These are phyloP conservation scores for Tonatia bakeri DNA, from an alignment of 2,113 vertebrate genomes.

Conservation along the genomic window DNA sequence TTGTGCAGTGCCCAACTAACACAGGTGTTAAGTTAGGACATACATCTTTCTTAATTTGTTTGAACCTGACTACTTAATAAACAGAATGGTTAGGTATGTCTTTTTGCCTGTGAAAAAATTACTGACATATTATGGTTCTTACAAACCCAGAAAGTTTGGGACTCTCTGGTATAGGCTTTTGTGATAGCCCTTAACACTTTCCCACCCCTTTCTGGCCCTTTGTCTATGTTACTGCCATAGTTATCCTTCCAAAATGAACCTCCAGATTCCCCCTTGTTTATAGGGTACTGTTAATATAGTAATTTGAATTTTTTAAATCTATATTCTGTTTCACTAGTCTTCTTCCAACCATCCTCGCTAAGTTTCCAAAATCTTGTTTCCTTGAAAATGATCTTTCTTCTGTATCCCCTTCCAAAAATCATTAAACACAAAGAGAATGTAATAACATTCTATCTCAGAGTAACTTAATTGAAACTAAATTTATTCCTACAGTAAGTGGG, in stretches of 20 bases:
- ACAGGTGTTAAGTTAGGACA: neutral
- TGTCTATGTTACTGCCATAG: neutral
- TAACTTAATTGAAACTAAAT: slow-evolving; percentile 37
- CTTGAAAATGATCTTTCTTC: neutral
- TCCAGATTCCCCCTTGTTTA: neutral
- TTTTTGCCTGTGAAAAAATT: slow-evolving; percentile 19
- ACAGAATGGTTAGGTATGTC: neutral
- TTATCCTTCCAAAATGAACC: neutral
- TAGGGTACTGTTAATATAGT: neutral
- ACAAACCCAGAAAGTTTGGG: neutral
- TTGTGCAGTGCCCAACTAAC: neutral
- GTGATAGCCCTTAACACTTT: neutral
- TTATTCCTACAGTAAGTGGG: slow-evolving; percentile 32
- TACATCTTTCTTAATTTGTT: slow-evolving; percentile 5
- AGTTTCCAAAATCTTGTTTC: neutral
- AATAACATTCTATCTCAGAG: slow-evolving; percentile 25
- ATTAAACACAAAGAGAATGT: slow-evolving; percentile 25
- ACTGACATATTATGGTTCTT: neutral
- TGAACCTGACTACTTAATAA: neutral
- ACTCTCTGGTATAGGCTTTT: neutral
- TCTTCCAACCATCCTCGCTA: neutral
- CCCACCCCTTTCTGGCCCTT: neutral
- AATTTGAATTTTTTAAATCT: neutral
- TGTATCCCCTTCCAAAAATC: neutral
- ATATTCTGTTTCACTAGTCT: neutral